Evolutionary conservation across 1,140 invertebrate genomes (phyloP), one percentile per base, ranked within the genome.

Genomic region (Tetramorium parvispinum): DNA sequence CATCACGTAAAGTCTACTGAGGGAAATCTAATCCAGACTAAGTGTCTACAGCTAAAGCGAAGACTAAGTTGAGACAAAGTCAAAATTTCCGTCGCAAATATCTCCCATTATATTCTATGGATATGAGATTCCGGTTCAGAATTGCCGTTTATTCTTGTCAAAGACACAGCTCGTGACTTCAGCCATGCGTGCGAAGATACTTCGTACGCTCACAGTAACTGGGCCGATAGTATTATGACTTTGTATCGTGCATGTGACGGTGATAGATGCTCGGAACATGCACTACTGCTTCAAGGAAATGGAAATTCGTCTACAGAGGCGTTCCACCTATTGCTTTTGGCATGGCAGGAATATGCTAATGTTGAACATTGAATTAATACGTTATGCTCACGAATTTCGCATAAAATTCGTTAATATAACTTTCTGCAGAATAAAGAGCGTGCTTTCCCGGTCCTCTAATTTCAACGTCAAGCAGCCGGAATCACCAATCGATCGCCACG

Each of bases 31-130:
- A 43, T 81, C 24, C 21, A 32, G 27, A 59, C 66, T 73, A 73
- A 18, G 24, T 57, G 24, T 59, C 51, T 82, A 55, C 0, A 66
- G 27, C 13, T 81, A 83, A 83, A 83, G 53, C 53, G 24, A 83
- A 73, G 53, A 32, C 32, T 32, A 32, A 21, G 4, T 61, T 61
- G 79, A 82, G 24, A 83, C 68, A 83, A 82, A 73, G 79, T 82
- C 66, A 82, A 53, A 83, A 83, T 75, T 83, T 73, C 27, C 59
- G 6, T 59, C 7, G 27, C 11, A 59, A 49, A 37, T 40, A 49
- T 57, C 8, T 32, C 51, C 27, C 13, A 7, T 3, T 46, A 6
- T 11, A 21, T 55, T 57, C 10, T 37, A 24, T 3, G 24, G 16
- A 43, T 37, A 57, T 16, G 24, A 40, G 65, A 32, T 32, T 32